phyloP scores from a whole-genome alignment of 2,888 invertebrate genomes.

The Xanthostigma xanthostigma region DNA sequence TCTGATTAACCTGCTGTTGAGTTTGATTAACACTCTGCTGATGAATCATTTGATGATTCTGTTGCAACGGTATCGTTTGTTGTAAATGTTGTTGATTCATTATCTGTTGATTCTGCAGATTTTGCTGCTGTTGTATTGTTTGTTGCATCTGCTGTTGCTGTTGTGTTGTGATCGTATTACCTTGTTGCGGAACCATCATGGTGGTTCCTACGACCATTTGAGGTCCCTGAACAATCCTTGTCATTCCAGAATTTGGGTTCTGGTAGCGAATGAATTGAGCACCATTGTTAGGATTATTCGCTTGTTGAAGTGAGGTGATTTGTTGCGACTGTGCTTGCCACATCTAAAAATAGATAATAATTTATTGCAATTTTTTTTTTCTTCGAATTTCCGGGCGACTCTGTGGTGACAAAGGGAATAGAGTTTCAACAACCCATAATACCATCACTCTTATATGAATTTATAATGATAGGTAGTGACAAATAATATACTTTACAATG shows the following conservation, averaged over 20 bases:
- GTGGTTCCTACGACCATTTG: slow-evolving; percentile 16
- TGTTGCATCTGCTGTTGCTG: slow-evolving; percentile 20
- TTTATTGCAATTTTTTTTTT: neutral
- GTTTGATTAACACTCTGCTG: slow-evolving; percentile 15
- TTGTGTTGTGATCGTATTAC: slow-evolving; percentile 17
- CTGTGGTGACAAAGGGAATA: neutral
- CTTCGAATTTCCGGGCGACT: too few relatives aligned
- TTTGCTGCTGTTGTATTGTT: slow-evolving; percentile 18
- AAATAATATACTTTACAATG: too few relatives aligned
- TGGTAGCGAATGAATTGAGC: slow-evolving; percentile 23
- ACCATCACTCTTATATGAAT: too few relatives aligned
- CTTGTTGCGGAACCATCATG: slow-evolving; percentile 24
- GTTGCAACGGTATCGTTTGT: slow-evolving; percentile 11
- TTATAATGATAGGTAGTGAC: too few relatives aligned
- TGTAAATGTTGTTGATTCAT: slow-evolving; percentile 12
- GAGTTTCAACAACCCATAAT: too few relatives aligned
- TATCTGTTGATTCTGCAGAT: slow-evolving; percentile 17
- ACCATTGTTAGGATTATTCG: slow-evolving; percentile 23
- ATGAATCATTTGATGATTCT: slow-evolving; percentile 15
- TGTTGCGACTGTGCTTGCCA: slow-evolving; percentile 16
- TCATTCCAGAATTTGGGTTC: slow-evolving; percentile 20
- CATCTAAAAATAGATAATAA: slow-evolving; percentile 15
- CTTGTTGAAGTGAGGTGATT: slow-evolving; percentile 16
- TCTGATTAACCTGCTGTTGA: slow-evolving; percentile 9
- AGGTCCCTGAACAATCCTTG: slow-evolving; percentile 18